Evolutionary conservation across 1,140 invertebrate species (phyloP).

Genomic region (Helicoverpa zea): DNA sequence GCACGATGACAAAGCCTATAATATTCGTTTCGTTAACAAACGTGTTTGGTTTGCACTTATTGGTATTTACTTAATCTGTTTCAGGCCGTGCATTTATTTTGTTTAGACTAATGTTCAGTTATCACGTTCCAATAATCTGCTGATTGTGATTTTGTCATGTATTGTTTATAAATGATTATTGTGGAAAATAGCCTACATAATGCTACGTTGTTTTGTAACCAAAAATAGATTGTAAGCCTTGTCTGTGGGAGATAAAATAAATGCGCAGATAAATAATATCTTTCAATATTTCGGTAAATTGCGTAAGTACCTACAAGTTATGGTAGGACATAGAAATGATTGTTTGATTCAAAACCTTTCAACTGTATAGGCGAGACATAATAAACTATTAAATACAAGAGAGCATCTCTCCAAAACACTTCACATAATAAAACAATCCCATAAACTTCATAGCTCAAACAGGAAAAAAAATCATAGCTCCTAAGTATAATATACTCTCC

Average conservation of each 20-base stretch:
- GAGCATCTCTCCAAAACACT: neutral
- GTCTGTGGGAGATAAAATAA: no score
- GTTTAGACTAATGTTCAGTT: slow-evolving; percentile 14
- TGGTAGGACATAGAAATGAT: no score
- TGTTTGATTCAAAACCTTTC: no score
- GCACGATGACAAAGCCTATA: slow-evolving; percentile 28
- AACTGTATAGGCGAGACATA: no score
- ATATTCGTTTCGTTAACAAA: slow-evolving; percentile 35
- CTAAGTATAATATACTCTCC: slow-evolving; percentile 53
- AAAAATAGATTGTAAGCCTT: neutral
- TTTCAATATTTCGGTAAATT: no score
- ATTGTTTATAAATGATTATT: slow-evolving; percentile 10
- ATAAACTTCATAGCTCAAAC: slow-evolving; percentile 28
- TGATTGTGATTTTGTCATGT: slow-evolving; percentile 18
- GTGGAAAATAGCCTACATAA: no score
- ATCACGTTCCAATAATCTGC: slow-evolving; percentile 33
- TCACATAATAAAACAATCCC: slow-evolving; percentile 20
- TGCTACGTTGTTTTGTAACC: neutral
- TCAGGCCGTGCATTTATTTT: slow-evolving; percentile 9
- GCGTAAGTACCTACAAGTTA: no score
- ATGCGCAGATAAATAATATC: no score
- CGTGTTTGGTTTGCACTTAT: slow-evolving; percentile 32
- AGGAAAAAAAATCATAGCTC: slow-evolving; percentile 56
- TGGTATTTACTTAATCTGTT: slow-evolving; percentile 23
- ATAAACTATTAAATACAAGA: neutral